These are phyloP conservation scores for Chloroclysta siterata DNA, from an alignment of 2,888 invertebrate genomes.

Conservation along the genomic window DNA sequence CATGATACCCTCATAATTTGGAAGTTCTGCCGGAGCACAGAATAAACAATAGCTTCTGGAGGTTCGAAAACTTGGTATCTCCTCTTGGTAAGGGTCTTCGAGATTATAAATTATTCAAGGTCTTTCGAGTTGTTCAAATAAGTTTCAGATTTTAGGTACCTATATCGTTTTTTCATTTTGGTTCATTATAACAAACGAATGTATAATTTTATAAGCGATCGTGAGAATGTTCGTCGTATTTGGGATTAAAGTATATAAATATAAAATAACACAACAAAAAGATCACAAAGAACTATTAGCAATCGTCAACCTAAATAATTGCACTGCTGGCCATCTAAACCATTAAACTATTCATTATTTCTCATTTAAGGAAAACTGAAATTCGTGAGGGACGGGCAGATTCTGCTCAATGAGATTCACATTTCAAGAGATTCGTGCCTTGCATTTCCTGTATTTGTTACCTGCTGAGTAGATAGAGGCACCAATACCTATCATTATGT, in stretches of 20 bases:
- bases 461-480: constrained; percentile 11
- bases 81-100: constrained; percentile 12
- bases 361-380: not conserved
- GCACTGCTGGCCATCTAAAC: no score
- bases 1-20: constrained; percentile 26
- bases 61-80: constrained; percentile 3
- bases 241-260: no score
- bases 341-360: not conserved
- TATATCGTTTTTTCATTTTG: no score
- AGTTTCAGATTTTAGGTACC: constrained; percentile 1
- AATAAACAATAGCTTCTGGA: constrained; percentile 15
- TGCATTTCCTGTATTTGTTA: constrained; percentile 27
- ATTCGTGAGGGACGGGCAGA: not conserved
- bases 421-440: constrained; percentile 13
- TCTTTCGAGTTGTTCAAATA: constrained; percentile 18
- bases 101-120: constrained; percentile 24
- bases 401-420: constrained; percentile 3
- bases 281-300: no score
- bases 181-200: no score
- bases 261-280: no score
- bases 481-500: constrained; percentile 32
- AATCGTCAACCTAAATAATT: no score
- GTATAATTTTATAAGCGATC: no score
- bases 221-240: no score
- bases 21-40: constrained; percentile 16